Percentiles rank a stretch among this genome's conserved stretches.
Conservation (phyloP, 2,797 vertebrate species). For the Tympanoctomys barrerae region DNA sequence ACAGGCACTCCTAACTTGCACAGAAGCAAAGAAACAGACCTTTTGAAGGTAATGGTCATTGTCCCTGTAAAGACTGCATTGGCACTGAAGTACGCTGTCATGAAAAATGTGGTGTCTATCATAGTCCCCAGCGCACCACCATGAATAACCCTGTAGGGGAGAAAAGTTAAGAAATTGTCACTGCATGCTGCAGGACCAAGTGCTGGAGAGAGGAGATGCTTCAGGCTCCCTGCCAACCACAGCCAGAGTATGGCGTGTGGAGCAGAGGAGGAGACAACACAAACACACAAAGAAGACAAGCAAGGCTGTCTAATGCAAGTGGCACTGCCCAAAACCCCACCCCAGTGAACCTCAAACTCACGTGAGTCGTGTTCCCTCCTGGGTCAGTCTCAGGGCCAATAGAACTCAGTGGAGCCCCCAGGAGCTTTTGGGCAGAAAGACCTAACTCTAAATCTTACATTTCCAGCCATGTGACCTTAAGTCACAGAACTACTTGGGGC, state of each 20-base stretch:
- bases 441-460: not conserved
- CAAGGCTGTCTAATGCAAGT: not conserved
- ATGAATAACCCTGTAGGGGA: not conserved
- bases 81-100: not conserved
- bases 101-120: not conserved
- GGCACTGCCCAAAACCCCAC: not conserved
- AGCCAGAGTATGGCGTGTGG: too few relatives aligned
- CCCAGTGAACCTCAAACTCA: not conserved
- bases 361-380: not conserved
- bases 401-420: not conserved
- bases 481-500: not conserved
- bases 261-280: not conserved
- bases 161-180: not conserved
- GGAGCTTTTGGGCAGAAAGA: not conserved
- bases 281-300: not conserved
- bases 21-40: not conserved
- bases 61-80: not conserved
- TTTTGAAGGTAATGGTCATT: constrained; percentile 15
- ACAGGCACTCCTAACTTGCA: not conserved
- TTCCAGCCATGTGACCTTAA: not conserved
- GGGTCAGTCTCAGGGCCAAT: not conserved
- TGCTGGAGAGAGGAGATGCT: not conserved
- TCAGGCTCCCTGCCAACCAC: not conserved
- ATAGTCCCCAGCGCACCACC: not conserved
- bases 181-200: rapidly evolving